Evolutionary conservation across 1,140 invertebrate genomes (phyloP).

Genomic region (Thaumetopoea pityocampa): DNA sequence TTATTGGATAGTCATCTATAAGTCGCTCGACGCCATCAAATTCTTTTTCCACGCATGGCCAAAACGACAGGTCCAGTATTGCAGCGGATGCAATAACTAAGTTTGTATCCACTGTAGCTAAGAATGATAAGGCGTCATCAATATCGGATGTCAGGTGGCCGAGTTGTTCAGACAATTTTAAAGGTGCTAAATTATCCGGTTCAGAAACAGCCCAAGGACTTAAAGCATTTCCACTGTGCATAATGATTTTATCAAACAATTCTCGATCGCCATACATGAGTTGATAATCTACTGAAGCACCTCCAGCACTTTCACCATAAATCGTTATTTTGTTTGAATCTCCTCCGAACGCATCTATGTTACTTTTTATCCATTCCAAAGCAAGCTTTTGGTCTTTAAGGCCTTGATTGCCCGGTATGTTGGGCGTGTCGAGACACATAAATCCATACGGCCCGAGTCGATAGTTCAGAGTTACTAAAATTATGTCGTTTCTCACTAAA

Average conservation of each 20-base stretch:
- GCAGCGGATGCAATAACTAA: slow-evolving; percentile 17
- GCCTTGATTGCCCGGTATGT: too few species aligned
- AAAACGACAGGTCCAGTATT: slow-evolving; percentile 3
- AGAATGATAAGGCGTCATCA: slow-evolving; percentile 19
- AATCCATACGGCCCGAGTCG: slow-evolving; percentile 80
- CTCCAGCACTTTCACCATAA: too few species aligned
- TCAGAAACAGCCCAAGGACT: background rate
- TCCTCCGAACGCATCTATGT: too few species aligned
- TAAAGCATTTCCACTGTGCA: slow-evolving; percentile 24
- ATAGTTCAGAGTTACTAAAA: slow-evolving; percentile 79
- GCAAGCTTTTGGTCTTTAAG: too few species aligned
- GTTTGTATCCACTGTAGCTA: slow-evolving; percentile 13
- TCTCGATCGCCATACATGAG: slow-evolving; percentile 20
- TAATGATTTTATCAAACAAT: slow-evolving; percentile 31
- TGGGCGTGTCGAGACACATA: slow-evolving; percentile 78
- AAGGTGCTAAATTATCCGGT: slow-evolving; percentile 5
- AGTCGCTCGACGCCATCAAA: slow-evolving; percentile 24
- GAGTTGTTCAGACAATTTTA: slow-evolving; percentile 22
- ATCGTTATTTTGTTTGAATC: too few species aligned
- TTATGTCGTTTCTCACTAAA: slow-evolving; percentile 73
- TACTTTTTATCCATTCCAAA: too few species aligned
- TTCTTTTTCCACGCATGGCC: slow-evolving; percentile 26
- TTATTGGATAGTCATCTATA: slow-evolving; percentile 18
- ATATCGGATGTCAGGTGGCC: slow-evolving; percentile 19
- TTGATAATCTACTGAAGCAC: too few species aligned